These are phyloP conservation scores for Lithosia quadra DNA, from an alignment of 2,888 invertebrate species.

Conservation along the genomic window DNA sequence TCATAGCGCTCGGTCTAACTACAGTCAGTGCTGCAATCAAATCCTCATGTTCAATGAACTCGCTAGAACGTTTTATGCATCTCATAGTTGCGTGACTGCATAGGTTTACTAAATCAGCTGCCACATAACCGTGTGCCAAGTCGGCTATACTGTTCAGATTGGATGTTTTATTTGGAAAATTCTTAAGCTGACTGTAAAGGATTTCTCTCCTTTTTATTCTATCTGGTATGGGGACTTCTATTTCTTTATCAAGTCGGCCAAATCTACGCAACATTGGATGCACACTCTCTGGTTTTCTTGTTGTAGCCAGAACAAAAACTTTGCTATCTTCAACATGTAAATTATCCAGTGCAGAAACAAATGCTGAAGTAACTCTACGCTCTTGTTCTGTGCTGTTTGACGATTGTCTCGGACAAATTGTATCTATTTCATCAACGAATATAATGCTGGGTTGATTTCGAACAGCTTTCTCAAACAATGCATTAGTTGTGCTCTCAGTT, in stretches of 20 bases:
- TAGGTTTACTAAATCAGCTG: constrained; percentile 93
- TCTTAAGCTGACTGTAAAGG: constrained; percentile 88
- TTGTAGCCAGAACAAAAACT: constrained; percentile 92
- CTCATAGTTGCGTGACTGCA: constrained; percentile 91
- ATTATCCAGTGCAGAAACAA: constrained; percentile 88
- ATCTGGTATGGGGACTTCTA: constrained; percentile 93
- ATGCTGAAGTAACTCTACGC: constrained; percentile 90
- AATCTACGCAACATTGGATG: constrained; percentile 92
- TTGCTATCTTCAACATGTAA: constrained; percentile 82
- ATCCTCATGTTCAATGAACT: constrained; percentile 81
- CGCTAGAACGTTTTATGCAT: constrained; percentile 83
- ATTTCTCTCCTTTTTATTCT: constrained; percentile 89
- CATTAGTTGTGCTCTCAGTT: constrained; percentile 90
- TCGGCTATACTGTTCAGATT: constrained; percentile 88
- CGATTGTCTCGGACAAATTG: constrained; percentile 89
- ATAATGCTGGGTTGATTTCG: constrained; percentile 92
- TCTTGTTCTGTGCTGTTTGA: constrained; percentile 89
- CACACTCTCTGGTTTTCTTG: constrained; percentile 91
- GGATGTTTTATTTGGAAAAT: constrained; percentile 84
- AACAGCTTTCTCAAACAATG: constrained; percentile 90
- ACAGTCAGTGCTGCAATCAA: constrained; percentile 88
- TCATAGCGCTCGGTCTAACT: constrained; percentile 96
- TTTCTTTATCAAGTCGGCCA: constrained; percentile 93
- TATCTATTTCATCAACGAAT: constrained; percentile 95
- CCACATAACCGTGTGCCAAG: constrained; percentile 95